Evolutionary conservation across 2,888 invertebrate species (phyloP).

Genomic region (Imbricaverruca yamaguchii): DNA sequence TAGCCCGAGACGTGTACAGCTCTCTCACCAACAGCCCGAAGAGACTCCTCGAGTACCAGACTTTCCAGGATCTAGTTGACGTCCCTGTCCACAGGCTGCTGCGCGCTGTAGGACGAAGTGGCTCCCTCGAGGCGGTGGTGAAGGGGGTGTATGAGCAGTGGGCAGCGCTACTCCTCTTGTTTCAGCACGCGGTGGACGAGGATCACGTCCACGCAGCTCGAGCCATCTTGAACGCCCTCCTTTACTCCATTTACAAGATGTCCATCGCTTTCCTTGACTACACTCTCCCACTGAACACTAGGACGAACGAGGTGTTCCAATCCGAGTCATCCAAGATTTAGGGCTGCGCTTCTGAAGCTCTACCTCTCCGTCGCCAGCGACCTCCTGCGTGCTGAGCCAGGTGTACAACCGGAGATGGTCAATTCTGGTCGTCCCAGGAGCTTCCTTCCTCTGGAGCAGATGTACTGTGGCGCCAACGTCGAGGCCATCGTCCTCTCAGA

Average conservation of each 20-base stretch:
- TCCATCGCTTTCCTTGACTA: neutral
- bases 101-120: too few relatives aligned
- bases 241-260: neutral
- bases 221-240: neutral
- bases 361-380: too few relatives aligned
- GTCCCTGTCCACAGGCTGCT: too few relatives aligned
- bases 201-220: neutral
- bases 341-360: neutral
- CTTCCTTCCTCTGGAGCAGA: neutral
- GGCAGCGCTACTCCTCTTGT: neutral
- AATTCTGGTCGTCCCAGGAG: neutral
- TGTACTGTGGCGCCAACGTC: neutral
- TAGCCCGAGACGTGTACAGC: too few relatives aligned
- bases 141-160: too few relatives aligned
- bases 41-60: too few relatives aligned
- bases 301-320: neutral
- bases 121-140: too few relatives aligned
- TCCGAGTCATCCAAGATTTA: neutral
- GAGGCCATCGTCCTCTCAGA: neutral
- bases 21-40: too few relatives aligned
- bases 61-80: too few relatives aligned
- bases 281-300: conserved; percentile 1
- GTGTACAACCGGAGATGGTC: neutral
- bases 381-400: neutral
- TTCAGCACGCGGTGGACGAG: too few relatives aligned